phyloP scores from a whole-genome alignment of 92 coral and sea anemone genomes.

The Palythoa heliodiscus region DNA sequence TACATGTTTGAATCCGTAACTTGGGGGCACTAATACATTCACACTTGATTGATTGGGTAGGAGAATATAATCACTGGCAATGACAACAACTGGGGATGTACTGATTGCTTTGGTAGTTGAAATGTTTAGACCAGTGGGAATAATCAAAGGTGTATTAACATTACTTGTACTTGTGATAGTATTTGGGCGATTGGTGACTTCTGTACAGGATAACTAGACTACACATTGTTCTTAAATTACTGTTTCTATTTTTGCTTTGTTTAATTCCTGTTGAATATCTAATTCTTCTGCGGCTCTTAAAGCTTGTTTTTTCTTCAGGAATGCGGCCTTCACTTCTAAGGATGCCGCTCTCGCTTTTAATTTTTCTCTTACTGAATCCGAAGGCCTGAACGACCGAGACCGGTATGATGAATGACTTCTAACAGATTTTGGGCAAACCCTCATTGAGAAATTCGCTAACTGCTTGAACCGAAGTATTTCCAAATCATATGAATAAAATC shows the following conservation, averaged over 20 bases:
- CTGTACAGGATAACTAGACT: slow-evolving; percentile 23
- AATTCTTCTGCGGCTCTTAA: slow-evolving; percentile 59
- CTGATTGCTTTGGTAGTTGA: neutral
- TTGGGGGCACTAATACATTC: neutral
- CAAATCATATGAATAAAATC: slow-evolving; percentile 3
- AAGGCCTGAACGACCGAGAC: slow-evolving; percentile 24
- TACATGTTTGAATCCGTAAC: neutral
- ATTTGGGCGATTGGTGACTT: slow-evolving; percentile 9
- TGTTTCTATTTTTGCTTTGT: slow-evolving; percentile 71
- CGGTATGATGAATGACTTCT: slow-evolving; percentile 3
- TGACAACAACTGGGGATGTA: neutral
- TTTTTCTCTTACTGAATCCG: slow-evolving; percentile 49
- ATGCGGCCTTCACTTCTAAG: slow-evolving; percentile 49
- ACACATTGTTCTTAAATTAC: slow-evolving; percentile 57
- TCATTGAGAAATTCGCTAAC: slow-evolving; percentile 21
- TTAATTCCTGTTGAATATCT: slow-evolving; percentile 54
- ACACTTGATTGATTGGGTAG: neutral
- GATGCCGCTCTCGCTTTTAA: slow-evolving; percentile 58
- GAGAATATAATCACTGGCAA: neutral
- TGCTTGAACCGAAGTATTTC: slow-evolving; percentile 1
- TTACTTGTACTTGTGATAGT: neutral
- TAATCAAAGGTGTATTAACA: neutral
- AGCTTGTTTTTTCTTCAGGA: slow-evolving; percentile 56
- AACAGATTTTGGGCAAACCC: neutral
- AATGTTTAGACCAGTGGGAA: neutral